phyloP scores from a whole-genome alignment of 1,140 invertebrate genomes.

The Drosophila burlai region DNA sequence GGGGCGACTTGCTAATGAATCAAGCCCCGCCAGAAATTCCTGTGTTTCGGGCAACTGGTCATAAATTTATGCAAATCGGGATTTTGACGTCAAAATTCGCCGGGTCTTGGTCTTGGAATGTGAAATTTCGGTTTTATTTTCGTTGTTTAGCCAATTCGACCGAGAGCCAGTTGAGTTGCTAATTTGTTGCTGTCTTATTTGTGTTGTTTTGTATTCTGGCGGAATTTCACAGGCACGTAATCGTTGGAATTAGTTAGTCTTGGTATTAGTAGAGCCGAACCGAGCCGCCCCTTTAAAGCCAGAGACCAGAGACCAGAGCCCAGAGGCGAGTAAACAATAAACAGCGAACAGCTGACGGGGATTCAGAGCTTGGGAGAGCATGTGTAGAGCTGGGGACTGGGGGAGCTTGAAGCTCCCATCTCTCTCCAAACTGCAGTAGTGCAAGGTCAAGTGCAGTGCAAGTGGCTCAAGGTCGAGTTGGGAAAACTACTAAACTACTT shows the following conservation, averaged over 20 bases:
- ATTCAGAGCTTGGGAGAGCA: slow-evolving; percentile 20
- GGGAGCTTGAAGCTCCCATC: not conserved
- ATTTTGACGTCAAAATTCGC: slow-evolving; percentile 76
- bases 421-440: not conserved
- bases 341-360: slow-evolving; percentile 44
- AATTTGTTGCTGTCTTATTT: slow-evolving; percentile 51
- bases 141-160: slow-evolving; percentile 34
- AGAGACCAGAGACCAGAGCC: not conserved
- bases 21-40: slow-evolving; percentile 75
- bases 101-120: slow-evolving; percentile 61
- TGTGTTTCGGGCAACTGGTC: slow-evolving; percentile 59
- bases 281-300: slow-evolving; percentile 21
- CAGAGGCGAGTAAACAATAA: slow-evolving; percentile 13
- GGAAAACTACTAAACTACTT: slow-evolving; percentile 2
- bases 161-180: slow-evolving; percentile 49
- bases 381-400: not conserved
- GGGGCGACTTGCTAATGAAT: slow-evolving; percentile 66
- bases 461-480: slow-evolving; percentile 49
- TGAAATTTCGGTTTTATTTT: slow-evolving; percentile 70
- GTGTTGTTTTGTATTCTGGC: slow-evolving; percentile 18
- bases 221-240: slow-evolving; percentile 60
- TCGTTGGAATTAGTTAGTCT: slow-evolving; percentile 23
- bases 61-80: slow-evolving; percentile 69
- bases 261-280: slow-evolving; percentile 4
- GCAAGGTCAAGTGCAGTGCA: slow-evolving; percentile 53